A percentile compares a stretch with the other conserved stretches of the same genome.
These are phyloP conservation scores for Osmerus mordax DNA, from an alignment of 2,113 vertebrate genomes.

Conservation along the genomic window DNA sequence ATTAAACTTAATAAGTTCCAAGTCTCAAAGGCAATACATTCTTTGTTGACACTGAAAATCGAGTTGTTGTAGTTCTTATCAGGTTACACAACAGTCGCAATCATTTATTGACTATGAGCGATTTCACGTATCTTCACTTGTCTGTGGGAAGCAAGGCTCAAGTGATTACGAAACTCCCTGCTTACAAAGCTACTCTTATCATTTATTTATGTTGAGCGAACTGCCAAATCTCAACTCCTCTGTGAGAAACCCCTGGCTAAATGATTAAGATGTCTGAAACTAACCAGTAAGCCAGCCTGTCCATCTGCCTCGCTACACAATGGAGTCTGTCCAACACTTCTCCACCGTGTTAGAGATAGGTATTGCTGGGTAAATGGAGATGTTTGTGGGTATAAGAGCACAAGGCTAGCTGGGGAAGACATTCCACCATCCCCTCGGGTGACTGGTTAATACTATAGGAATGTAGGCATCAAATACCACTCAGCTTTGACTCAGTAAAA, in stretches of 20 bases:
- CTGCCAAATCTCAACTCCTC: too few species aligned
- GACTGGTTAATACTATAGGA: conserved; percentile 34
- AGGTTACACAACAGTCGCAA: background rate
- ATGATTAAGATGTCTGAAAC: background rate
- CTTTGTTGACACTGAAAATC: background rate
- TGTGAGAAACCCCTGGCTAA: background rate
- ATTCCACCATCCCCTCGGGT: conserved; percentile 26
- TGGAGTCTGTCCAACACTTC: background rate
- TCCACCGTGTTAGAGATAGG: background rate
- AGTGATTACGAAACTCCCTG: too few species aligned
- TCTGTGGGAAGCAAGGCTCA: background rate
- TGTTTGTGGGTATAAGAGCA: background rate
- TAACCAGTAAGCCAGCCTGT: background rate
- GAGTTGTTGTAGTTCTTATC: background rate
- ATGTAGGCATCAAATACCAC: conserved; percentile 21
- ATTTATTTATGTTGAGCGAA: too few species aligned
- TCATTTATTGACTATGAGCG: background rate
- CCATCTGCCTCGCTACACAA: background rate
- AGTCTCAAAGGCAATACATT: too few species aligned
- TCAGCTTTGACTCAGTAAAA: conserved; percentile 15
- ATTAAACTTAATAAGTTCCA: too few species aligned
- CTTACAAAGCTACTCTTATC: too few species aligned
- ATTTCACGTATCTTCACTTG: background rate
- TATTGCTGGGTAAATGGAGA: background rate
- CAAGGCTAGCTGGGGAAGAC: background rate